Base-by-base conservation (phyloP, 1,140 invertebrate species). In the Saccostrea echinata region DNA sequence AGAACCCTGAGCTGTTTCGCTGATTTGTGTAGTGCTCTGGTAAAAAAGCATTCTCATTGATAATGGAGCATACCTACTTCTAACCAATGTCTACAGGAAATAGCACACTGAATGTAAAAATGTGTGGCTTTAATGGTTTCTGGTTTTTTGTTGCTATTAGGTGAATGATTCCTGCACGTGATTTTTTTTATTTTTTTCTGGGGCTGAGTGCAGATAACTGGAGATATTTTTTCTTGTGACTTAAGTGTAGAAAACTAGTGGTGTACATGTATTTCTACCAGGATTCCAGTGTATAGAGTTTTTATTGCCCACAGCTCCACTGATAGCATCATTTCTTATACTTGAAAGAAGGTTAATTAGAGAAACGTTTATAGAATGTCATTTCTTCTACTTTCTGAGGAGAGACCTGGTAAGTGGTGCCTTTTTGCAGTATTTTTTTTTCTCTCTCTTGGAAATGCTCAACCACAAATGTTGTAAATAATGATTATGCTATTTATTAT, bases 1-100 rank as follows among this genome's bases (percentile, higher is more conserved):
- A 76, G 68, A 76, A 30, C 30, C 30, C 27, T 3, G 68, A 76
- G 68, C 68, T 76, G 68, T 76, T 76, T 30, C 27, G 68, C 68
- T 76, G 68, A 76, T 76, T 76, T 76, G 68, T 76, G 68, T 76
- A 76, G 68, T 76, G 68, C 68, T 76, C 68, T 76, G 68, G 68
- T 76, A 30, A 76, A 76, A 76, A 76, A 76, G 24, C 27, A 27
- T 76, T 76, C 68, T 76, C 68, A 76, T 76, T 76, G 68, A 76
- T 76, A 76, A 76, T 76, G 68, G 68, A 76, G 68, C 68, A 76
- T 76, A 76, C 68, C 68, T 76, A 76, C 68, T 76, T 76, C 68
- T 76, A 76, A 76, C 68, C 68, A 30, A 76, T 76, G 68, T 76
- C 68, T 76, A 76, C 68, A 76, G 68, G 68, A 76, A 76, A 76